Base-by-base conservation (phyloP, 2,113 vertebrate genomes). In the Tachysurus fulvidraco region DNA sequence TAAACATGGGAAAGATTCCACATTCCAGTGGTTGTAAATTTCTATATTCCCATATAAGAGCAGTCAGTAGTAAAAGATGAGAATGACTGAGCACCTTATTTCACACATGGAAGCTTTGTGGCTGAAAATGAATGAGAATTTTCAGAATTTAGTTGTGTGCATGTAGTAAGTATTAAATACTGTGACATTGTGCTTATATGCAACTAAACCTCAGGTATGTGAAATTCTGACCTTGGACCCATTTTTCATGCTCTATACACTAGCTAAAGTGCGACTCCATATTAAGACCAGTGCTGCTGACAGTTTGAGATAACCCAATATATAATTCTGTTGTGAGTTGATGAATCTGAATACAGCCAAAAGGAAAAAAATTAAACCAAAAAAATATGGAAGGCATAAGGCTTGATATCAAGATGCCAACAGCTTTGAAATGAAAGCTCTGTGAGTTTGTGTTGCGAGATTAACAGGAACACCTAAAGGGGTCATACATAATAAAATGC, bases 91-190 rank as follows among this genome's bases (percentile, higher is more conserved):
- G 74, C 74, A 28, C 23, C 13, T 54, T 77, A 77, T 76, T 76
- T 76, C 44, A 77, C 74, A 54, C 46, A 77, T 77, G 46, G 25
- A 76, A 50, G 73, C 41, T 50, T 44, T 52, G 25, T 25, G 13
- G 74, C 44, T 23, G 25, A 76, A 77, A 54, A 77, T 77, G 13
- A 77, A 77, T 77, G 46, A n/a, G 74, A 77, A 28, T 74, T 28
- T 54, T 77, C 23, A 77, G 50, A 77, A 77, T 77, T 77, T 13
- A 77, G 12, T 28, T 77, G 17, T 77, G 25, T 76, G 21, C 11
- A 13, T 23, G 9, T 21, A 12, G 71, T 77, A 77, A 77, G 50
- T 25, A 77, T 28, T 77, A 52, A 77, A 28, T 77, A 54, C 74
- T 54, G 50, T 54, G 50, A 54, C 25, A 28, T 52, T 77, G 6